Evolutionary conservation across 2,113 vertebrate genomes (phyloP).

Genomic region (Cynopterus brachyotis): DNA sequence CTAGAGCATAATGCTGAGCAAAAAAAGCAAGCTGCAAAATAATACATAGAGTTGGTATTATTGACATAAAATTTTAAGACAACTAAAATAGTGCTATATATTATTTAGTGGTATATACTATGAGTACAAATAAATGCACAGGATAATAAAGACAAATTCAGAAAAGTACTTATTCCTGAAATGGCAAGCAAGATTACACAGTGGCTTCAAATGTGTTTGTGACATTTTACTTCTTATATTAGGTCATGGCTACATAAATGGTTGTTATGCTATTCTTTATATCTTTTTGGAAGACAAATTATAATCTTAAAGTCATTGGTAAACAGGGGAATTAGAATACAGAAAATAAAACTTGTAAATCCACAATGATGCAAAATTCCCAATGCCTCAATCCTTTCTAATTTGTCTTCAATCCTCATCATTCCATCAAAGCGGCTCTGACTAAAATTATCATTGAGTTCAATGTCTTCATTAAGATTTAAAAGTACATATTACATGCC

Average conservation of each 20-base stretch:
- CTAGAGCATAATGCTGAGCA: background rate
- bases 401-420: background rate
- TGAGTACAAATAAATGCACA: background rate
- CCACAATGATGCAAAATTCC: background rate
- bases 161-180: background rate
- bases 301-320: background rate
- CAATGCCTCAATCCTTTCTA: background rate
- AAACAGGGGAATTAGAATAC: background rate
- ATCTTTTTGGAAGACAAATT: background rate
- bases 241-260: background rate
- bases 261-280: background rate
- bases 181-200: too few relatives aligned
- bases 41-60: background rate
- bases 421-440: background rate
- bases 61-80: background rate
- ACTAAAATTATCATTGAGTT: background rate
- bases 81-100: background rate
- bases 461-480: background rate
- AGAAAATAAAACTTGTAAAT: background rate
- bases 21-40: background rate
- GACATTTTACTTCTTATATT: background rate
- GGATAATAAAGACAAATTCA: background rate
- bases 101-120: background rate
- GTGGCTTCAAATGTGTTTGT: background rate
- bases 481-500: background rate